Evolutionary conservation across 2,888 invertebrate genomes (phyloP).

Genomic region (Cheilosia pagana): DNA sequence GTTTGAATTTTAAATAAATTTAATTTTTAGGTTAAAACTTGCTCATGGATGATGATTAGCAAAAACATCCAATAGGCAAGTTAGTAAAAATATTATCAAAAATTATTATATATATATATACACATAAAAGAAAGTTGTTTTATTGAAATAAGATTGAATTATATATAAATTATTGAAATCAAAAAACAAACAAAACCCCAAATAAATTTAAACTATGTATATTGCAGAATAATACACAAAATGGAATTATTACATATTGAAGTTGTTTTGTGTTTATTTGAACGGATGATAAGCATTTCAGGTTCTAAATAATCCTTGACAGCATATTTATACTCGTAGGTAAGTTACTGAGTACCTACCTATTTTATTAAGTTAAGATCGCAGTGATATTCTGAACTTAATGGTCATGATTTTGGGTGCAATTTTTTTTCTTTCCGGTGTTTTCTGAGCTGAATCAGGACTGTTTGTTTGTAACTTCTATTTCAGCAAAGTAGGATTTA

Average conservation of each 20-base stretch:
- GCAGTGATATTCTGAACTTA: no score
- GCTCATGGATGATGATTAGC: constrained; percentile 38
- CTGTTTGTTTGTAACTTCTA: no score
- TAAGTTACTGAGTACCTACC: no score
- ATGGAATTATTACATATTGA: constrained; percentile 65
- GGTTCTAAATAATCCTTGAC: no score
- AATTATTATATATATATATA: constrained; percentile 38
- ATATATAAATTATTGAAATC: constrained; percentile 66
- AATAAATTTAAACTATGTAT: constrained; percentile 60
- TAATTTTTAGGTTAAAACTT: constrained; percentile 54
- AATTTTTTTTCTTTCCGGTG: no score
- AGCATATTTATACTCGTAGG: no score
- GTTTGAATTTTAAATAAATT: constrained; percentile 77
- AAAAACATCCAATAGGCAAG: constrained; percentile 48
- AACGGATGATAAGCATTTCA: no score
- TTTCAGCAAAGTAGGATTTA: no score
- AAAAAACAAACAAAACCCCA: constrained; percentile 37
- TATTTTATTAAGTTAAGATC: no score
- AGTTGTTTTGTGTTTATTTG: constrained; percentile 11
- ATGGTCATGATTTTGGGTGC: no score
- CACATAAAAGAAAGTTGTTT: constrained; percentile 61
- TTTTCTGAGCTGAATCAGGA: no score
- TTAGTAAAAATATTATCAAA: constrained; percentile 68
- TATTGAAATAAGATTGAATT: constrained; percentile 62
- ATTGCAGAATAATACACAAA: constrained; percentile 65